Percentiles rank a stretch among this genome's conserved stretches.
phyloP scores from a whole-genome alignment of 2,797 vertebrate species.

The Melanotaenia pygmaea region DNA sequence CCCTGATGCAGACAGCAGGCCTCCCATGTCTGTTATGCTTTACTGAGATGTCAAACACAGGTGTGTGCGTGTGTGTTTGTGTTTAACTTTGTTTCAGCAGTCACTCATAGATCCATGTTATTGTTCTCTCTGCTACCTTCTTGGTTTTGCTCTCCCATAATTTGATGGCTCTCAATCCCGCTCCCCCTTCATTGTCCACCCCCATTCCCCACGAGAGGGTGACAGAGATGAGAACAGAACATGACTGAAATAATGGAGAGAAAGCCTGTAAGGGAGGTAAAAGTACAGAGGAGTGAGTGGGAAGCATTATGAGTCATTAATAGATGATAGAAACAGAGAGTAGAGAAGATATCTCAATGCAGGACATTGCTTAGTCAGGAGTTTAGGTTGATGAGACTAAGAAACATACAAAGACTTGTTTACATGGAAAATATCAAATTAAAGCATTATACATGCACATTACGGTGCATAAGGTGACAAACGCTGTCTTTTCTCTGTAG shows the following conservation, averaged over 20 bases:
- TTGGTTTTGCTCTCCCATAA: slow-evolving; percentile 31
- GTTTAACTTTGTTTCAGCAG: slow-evolving; percentile 33
- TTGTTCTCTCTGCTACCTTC: slow-evolving; percentile 50
- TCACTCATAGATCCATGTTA: slow-evolving; percentile 41
- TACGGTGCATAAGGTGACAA: neutral
- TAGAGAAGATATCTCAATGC: slow-evolving; percentile 12
- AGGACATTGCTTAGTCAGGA: slow-evolving; percentile 32
- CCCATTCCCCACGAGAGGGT: slow-evolving; percentile 65
- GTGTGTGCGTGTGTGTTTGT: slow-evolving; percentile 54
- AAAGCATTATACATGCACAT: neutral
- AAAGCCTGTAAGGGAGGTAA: slow-evolving; percentile 66
- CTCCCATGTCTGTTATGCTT: slow-evolving; percentile 71
- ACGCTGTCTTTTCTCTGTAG: slow-evolving; percentile 14
- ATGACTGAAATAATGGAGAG: slow-evolving; percentile 63
- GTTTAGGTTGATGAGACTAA: slow-evolving; percentile 5
- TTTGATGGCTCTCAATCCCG: slow-evolving; percentile 55
- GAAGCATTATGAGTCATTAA: slow-evolving; percentile 41
- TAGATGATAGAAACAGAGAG: slow-evolving; percentile 60
- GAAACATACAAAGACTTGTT: neutral
- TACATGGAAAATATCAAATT: neutral
- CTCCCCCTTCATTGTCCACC: slow-evolving; percentile 59
- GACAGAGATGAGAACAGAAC: slow-evolving; percentile 71
- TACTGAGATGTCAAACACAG: slow-evolving; percentile 81
- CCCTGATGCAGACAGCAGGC: slow-evolving; percentile 66
- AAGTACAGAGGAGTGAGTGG: slow-evolving; percentile 4